Conservation (phyloP, 1,140 invertebrate species). For the Holcopasites calliopsidis region DNA sequence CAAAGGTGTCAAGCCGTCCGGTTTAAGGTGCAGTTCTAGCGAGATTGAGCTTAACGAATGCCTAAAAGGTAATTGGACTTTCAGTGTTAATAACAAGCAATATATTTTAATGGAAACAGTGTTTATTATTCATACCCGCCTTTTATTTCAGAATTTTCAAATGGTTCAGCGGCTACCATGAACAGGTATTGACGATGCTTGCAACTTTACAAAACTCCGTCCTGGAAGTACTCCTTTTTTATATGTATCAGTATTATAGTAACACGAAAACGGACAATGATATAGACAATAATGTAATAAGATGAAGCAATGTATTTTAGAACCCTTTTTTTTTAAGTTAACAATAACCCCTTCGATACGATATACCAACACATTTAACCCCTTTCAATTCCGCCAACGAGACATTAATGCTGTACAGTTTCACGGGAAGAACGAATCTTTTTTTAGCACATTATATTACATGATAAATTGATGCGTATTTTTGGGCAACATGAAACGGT, state of each 20-base stretch:
- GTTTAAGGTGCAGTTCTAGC: constrained; percentile 83
- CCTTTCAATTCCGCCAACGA: too few species aligned
- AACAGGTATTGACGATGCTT: constrained; percentile 47
- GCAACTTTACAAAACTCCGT: background rate
- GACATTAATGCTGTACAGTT: too few species aligned
- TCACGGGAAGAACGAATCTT: too few species aligned
- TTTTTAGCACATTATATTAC: too few species aligned
- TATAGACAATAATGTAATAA: constrained; percentile 22
- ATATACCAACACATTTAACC: too few species aligned
- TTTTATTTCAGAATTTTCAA: constrained; percentile 45
- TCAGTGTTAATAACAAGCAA: background rate
- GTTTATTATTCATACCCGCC: background rate
- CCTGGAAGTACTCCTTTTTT: background rate
- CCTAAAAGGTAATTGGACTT: constrained; percentile 77
- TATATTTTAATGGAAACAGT: background rate
- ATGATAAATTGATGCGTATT: background rate
- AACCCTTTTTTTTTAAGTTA: background rate
- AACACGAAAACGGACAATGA: background rate
- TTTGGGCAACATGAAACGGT: background rate
- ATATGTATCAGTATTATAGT: constrained; percentile 53
- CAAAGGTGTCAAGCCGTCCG: constrained; percentile 85
- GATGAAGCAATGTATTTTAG: background rate
- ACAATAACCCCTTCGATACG: background rate
- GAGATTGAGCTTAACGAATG: constrained; percentile 83
- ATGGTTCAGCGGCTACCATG: constrained; percentile 25